Conservation (phyloP, 1,140 invertebrate species). For the Drosophila lowei region DNA sequence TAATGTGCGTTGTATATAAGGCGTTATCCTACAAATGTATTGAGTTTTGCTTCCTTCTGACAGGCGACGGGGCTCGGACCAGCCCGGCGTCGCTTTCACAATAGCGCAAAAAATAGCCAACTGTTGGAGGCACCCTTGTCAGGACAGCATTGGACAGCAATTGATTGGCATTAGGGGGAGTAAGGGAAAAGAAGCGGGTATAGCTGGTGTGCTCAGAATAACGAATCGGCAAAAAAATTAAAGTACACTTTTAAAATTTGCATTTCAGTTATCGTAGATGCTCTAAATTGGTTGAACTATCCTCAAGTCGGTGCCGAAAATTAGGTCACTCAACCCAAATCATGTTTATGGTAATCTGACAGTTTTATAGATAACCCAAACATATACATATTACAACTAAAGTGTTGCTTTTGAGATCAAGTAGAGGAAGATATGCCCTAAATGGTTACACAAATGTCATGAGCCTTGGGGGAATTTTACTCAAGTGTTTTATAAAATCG, state of each 20-base stretch:
- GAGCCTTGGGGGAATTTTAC: too few species aligned
- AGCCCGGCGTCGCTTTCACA: constrained; percentile 27
- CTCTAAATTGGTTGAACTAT: constrained; percentile 16
- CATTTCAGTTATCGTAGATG: constrained; percentile 25
- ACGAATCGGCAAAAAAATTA: constrained; percentile 34
- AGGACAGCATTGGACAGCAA: constrained; percentile 42
- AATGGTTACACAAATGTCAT: too few species aligned
- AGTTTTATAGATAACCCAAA: constrained; percentile 4
- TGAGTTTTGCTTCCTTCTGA: constrained; percentile 27
- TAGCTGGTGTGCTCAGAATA: constrained; percentile 55
- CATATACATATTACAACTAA: too few species aligned
- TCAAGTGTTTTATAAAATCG: too few species aligned
- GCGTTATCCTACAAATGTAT: constrained; percentile 51
- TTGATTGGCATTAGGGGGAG: constrained; percentile 67
- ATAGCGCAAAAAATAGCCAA: constrained; percentile 50
- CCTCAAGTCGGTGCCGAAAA: constrained; percentile 6
- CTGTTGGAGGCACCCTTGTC: constrained; percentile 56
- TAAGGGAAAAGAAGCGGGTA: constrained; percentile 2
- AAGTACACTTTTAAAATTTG: constrained; percentile 31
- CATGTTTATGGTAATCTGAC: constrained; percentile 32
- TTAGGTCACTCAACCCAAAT: constrained; percentile 36
- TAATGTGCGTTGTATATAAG: constrained; percentile 41
- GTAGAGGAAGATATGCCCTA: too few species aligned
- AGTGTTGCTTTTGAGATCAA: too few species aligned
- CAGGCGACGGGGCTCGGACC: constrained; percentile 15